A percentile compares a stretch with the other conserved stretches of the same genome.
Evolutionary conservation across 2,113 vertebrate genomes (phyloP).

Genomic region (Chaenocephalus aceratus): DNA sequence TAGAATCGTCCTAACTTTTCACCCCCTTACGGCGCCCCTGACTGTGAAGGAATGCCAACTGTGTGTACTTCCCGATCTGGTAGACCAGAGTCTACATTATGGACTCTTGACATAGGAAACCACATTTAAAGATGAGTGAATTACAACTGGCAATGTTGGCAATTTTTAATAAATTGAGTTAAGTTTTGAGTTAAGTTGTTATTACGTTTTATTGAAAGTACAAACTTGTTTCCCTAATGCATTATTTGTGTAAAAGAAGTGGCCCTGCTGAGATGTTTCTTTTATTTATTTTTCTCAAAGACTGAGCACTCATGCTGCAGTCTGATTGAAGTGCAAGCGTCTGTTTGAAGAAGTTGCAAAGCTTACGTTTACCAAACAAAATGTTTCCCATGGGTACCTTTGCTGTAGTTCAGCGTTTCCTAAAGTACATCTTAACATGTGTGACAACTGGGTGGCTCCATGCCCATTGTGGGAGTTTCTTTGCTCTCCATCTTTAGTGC

Average conservation of each 20-base stretch:
- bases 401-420: not conserved
- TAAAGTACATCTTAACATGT: conserved; percentile 7
- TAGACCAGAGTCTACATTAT: not conserved
- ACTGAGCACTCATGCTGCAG: not conserved
- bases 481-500: not conserved
- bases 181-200: too few relatives aligned
- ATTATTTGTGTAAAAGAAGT: not conserved
- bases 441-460: not conserved
- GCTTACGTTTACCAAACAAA: not conserved
- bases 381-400: conserved; percentile 4
- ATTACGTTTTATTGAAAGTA: not conserved
- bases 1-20: too few relatives aligned
- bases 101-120: too few relatives aligned
- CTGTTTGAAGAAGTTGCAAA: conserved; percentile 12
- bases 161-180: not conserved
- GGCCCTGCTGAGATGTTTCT: not conserved
- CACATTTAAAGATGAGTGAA: not conserved
- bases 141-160: not conserved
- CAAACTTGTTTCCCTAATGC: not conserved
- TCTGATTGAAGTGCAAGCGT: conserved; percentile 4
- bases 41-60: not conserved
- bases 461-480: not conserved
- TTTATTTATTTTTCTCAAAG: not conserved
- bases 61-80: not conserved
- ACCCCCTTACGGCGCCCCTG: too few relatives aligned